Base-by-base conservation (phyloP, 2,888 invertebrate genomes). In the Rhodophaea formosa region DNA sequence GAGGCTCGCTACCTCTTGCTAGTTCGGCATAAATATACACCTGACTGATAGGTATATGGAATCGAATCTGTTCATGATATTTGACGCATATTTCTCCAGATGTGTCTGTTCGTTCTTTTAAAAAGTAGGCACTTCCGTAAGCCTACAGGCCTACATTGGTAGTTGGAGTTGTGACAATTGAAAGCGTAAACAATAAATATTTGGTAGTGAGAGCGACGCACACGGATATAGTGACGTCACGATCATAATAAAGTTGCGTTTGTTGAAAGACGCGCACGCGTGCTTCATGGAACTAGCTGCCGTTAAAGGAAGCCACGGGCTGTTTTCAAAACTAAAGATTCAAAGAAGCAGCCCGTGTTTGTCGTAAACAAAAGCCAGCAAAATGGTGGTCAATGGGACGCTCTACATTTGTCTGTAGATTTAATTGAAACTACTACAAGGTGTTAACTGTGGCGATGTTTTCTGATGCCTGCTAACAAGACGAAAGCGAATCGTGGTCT, bases 251-350 rank as follows among this genome's bases (percentile, higher is more conserved):
- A 23, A 23, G 43, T 14, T 15, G 17, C 43, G 56, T 42, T 59
- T 80, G 77, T 81, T 84, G 80, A 81, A 66, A 75, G 59, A 62
- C 61, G 79, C 77, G 86, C 89, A 87, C 86, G 85, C 84, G 88
- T 74, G 69, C 71, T 88, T 88, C 88, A 69, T 64, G 76, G 88
- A 88, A 89, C 61, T 59, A 69, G 82, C 77, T 79, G 82, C 81
- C 78, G 72, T 68, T 65, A 65, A 65, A 74, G 72, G 68, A 73
- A 79, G 76, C 72, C 77, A 73, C 74, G 67, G 65, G 60, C 63
- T 87, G 84, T 86, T 86, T 83, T 80, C 74, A 79, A 80, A 87
- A 82, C 57, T 45, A 43, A 39, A 76, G 69, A 60, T 80, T 72
- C 72, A 63, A 67, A 68, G 77, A 79, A 77, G 62, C 62, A 62